phyloP scores from a whole-genome alignment of 2,888 invertebrate species.

The Mellilla xanthometata region DNA sequence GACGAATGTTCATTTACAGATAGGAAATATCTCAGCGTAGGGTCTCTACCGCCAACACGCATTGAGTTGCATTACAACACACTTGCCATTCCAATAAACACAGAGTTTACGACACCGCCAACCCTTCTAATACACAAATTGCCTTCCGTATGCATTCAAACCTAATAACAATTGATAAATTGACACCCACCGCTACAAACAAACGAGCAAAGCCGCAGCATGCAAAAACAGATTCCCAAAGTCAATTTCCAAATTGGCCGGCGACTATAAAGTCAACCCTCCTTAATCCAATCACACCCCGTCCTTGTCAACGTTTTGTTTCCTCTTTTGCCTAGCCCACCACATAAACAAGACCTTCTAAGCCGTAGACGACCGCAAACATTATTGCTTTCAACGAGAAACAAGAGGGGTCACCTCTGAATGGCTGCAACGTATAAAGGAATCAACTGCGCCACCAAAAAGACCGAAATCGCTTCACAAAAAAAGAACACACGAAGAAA shows the following conservation, averaged over 20 bases:
- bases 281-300: conserved; percentile 79
- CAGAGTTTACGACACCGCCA: conserved; percentile 4
- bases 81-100: conserved; percentile 1
- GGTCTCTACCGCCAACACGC: neutral
- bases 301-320: conserved; percentile 81
- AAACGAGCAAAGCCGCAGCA: conserved; percentile 60
- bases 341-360: conserved; percentile 48
- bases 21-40: conserved; percentile 9
- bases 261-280: conserved; percentile 78
- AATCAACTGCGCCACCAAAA: conserved; percentile 44
- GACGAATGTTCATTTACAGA: conserved; percentile 18
- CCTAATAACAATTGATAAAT: conserved; percentile 58
- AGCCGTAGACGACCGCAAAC: conserved; percentile 23
- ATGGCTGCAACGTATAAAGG: conserved; percentile 51
- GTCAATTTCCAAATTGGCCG: conserved; percentile 79
- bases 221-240: conserved; percentile 74
- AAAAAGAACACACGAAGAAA: conserved; percentile 76
- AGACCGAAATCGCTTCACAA: conserved; percentile 59
- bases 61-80: conserved; percentile 2
- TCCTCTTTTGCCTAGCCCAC: conserved; percentile 60
- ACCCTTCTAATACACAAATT: conserved; percentile 50
- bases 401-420: conserved; percentile 42
- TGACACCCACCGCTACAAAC: conserved; percentile 61
- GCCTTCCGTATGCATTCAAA: conserved; percentile 43
- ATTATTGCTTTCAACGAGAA: conserved; percentile 20